Conservation (phyloP, 1,140 invertebrate genomes). For the Drosophila elegans region DNA sequence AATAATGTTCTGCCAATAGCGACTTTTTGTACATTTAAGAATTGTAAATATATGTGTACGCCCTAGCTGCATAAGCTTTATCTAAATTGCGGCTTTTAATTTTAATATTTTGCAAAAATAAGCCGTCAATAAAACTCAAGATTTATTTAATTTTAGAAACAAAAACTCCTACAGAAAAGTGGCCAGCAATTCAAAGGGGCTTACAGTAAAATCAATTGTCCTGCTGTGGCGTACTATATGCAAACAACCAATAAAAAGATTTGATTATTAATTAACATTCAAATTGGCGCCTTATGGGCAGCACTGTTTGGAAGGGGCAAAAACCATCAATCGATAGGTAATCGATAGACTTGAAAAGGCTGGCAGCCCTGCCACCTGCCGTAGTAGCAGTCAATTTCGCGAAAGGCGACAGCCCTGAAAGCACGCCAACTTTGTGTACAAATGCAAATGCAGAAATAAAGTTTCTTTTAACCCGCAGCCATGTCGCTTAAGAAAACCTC, state of each 20-base stretch:
- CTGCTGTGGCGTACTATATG: not conserved
- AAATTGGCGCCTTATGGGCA: not conserved
- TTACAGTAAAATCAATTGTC: not conserved
- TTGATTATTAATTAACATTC: not conserved
- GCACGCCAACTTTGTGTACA: not conserved
- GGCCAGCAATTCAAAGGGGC: too few species aligned
- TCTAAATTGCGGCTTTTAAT: not conserved
- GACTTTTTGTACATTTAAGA: constrained; percentile 16
- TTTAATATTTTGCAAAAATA: not conserved
- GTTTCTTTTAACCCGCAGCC: not conserved
- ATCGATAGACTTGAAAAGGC: not conserved
- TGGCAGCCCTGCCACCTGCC: not conserved
- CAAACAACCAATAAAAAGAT: not conserved
- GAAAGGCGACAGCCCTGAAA: not conserved
- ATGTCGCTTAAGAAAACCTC: constrained; percentile 16
- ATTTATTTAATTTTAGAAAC: constrained; percentile 10
- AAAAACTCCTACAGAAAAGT: not conserved
- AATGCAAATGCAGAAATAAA: not conserved
- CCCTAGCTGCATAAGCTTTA: constrained; percentile 12
- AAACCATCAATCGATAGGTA: not conserved
- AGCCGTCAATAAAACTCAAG: too few species aligned
- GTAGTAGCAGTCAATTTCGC: not conserved
- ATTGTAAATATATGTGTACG: constrained; percentile 27
- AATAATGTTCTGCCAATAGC: constrained; percentile 14
- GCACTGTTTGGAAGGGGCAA: fast-evolving